Evolutionary conservation across 2,797 vertebrate genomes (phyloP), one percentile per base, ranked within the genome.

Genomic region (Podarcis lilfordi): DNA sequence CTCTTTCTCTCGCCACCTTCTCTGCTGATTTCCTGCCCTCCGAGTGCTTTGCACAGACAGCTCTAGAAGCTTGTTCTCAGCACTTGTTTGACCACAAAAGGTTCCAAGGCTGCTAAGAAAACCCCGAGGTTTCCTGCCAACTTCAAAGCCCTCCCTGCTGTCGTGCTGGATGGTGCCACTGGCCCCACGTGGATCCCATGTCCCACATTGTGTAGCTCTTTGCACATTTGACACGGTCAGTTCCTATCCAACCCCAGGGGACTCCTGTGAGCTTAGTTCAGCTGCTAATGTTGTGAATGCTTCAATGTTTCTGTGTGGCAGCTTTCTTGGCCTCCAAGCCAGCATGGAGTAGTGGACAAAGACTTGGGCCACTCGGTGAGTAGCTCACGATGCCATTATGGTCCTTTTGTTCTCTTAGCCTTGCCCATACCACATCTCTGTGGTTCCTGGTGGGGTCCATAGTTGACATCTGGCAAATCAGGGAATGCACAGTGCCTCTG

Each of bases 21-120:
- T 81, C 88, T 84, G 82, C 90, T 61, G 84, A 90, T 66, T 96
- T 96, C 96, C 96, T 96, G 95, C 93, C 94, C 23, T 78, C 85
- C n/a, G 79, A 88, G 13, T 9, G 25, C 61, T 89, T 75, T 50
- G 27, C 91, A 84, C 64, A 88, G 92, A 89, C 92, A 93, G 81
- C 91, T 37, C 89, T 78, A 59, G 91, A 43, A 88, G 88, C 79
- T 37, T 86, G 5, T 45, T 92, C 88, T 0, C 91, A 88, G 91
- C 92, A 90, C 72, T 79, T 25, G 2, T 74, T 80, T 92, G 78
- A 96, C 96, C 96, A 91, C 96, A 96, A 94, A 89, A 84, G 40
- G 89, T 81, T 85, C 84, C 72, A 77, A 71, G 43, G 84, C 80
- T 2, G 40, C 89, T n/a, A 88, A 91, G 88, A 88, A 90, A 91